Evolutionary conservation across 2,113 vertebrate species (phyloP).

Genomic region (Suricata suricatta): DNA sequence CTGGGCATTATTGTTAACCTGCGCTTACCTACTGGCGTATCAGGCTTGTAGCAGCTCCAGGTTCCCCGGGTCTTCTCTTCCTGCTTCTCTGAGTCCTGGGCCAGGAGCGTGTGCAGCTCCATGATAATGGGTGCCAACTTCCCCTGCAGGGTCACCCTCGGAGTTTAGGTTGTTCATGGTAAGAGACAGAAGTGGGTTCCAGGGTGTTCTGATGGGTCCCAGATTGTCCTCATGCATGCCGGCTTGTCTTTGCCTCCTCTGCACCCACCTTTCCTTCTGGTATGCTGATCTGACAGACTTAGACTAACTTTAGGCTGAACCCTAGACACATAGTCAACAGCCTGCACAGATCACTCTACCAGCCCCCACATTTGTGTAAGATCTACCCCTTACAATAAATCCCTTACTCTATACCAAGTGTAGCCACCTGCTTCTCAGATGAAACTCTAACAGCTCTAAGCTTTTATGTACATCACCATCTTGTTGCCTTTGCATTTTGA

Average conservation of each 20-base stretch:
- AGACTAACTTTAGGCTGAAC: neutral
- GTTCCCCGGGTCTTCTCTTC: neutral
- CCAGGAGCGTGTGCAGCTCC: neutral
- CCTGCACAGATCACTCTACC: neutral
- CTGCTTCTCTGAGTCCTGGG: neutral
- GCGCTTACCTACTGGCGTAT: neutral
- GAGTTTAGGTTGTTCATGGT: neutral
- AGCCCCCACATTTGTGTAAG: neutral
- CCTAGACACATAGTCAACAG: neutral
- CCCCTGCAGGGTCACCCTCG: neutral
- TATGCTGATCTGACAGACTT: neutral
- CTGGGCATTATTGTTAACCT: neutral
- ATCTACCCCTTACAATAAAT: neutral
- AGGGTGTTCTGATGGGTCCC: neutral
- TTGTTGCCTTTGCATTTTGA: neutral
- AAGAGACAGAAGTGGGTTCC: neutral
- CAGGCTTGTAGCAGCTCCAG: neutral
- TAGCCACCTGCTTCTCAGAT: neutral
- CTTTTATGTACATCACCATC: neutral
- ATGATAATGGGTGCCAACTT: neutral
- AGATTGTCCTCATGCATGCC: neutral
- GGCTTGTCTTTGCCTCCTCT: neutral
- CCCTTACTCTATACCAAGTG: neutral
- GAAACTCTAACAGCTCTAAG: neutral
- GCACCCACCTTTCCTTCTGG: neutral